phyloP scores from a whole-genome alignment of 2,113 vertebrate species.

The Bubo bubo region DNA sequence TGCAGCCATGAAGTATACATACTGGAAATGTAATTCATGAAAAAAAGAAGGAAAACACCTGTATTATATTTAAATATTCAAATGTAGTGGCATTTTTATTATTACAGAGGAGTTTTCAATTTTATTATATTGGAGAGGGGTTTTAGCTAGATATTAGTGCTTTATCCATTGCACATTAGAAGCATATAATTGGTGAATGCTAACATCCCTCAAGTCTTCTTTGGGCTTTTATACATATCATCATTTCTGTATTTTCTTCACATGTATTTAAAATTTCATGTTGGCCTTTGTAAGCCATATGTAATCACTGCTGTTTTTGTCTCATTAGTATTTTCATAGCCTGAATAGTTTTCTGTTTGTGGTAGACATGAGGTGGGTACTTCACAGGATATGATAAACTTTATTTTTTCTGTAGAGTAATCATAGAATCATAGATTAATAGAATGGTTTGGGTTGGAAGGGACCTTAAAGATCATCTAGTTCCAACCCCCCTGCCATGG shows the following conservation, averaged over 20 bases:
- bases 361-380: not conserved
- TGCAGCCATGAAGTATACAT: not conserved
- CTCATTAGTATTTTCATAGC: not conserved
- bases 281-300: not conserved
- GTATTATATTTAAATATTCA: not conserved
- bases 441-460: no score
- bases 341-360: not conserved
- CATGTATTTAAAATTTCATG: not conserved
- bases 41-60: not conserved
- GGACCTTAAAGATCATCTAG: no score
- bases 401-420: not conserved
- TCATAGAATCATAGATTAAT: no score
- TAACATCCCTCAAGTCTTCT: not conserved
- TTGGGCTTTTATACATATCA: not conserved
- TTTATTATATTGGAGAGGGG: not conserved
- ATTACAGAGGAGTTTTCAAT: not conserved
- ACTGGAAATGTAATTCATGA: not conserved
- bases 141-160: not conserved
- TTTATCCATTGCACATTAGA: not conserved
- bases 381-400: not conserved
- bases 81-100: not conserved
- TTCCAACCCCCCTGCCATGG: no score
- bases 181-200: not conserved
- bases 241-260: not conserved
- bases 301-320: not conserved